Evolutionary conservation across 2,888 invertebrate species (phyloP).

Genomic region (Drosophila formosana): DNA sequence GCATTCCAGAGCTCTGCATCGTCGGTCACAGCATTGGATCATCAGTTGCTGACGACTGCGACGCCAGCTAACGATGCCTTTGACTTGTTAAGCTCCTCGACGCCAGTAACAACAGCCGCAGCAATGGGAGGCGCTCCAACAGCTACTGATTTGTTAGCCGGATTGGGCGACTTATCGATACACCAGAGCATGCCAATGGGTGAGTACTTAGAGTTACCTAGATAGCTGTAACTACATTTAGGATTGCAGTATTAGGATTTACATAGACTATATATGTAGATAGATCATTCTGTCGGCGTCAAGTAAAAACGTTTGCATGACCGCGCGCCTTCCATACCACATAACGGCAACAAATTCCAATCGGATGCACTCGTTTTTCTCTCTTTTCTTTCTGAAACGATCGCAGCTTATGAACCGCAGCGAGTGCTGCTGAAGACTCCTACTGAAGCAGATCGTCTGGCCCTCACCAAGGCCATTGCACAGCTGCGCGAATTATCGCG

Average conservation of each 20-base stretch:
- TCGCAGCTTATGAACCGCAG: conserved; percentile 59
- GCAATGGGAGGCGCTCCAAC: conserved; percentile 55
- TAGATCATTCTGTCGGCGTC: conserved; percentile 33
- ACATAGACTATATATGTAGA: conserved; percentile 28
- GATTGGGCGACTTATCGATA: conserved; percentile 85
- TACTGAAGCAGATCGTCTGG: conserved; percentile 49
- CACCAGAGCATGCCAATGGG: conserved; percentile 84
- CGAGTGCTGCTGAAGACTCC: conserved; percentile 35
- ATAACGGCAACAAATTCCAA: conserved; percentile 83
- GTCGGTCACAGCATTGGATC: conserved; percentile 55
- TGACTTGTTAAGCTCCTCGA: conserved; percentile 76
- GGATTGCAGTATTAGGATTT: conserved; percentile 32
- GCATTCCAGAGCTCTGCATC: conserved; percentile 87
- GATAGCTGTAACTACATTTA: conserved; percentile 19
- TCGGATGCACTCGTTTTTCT: conserved; percentile 82
- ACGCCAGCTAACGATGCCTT: conserved; percentile 79
- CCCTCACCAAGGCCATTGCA: conserved; percentile 64
- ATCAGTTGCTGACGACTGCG: conserved; percentile 67
- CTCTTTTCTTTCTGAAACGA: conserved; percentile 69
- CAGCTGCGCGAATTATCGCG: conserved; percentile 70
- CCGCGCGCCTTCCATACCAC: conserved; percentile 43
- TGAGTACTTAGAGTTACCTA: conserved; percentile 66
- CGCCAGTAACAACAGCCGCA: conserved; percentile 38
- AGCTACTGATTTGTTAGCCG: conserved; percentile 86
- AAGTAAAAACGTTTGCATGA: conserved; percentile 56